Evolutionary conservation across 1,140 invertebrate genomes (phyloP), one percentile per base, ranked within the genome.

Genomic region (Hormaphis cornu): DNA sequence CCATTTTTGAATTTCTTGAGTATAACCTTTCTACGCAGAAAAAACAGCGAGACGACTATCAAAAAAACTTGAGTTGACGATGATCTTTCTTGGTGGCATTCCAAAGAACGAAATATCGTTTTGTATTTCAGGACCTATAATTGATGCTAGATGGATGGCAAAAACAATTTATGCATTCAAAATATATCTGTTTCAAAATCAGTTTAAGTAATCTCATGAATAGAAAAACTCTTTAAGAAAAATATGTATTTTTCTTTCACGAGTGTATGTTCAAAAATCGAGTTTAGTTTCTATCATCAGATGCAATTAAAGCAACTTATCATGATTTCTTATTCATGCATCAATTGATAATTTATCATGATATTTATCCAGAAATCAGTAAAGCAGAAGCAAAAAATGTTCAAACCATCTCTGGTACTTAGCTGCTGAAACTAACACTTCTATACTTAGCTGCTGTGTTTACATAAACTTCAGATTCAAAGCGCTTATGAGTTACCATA

Each of bases 41-140:
- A 46, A 63, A 70, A 69, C 74, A 71, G 10, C 66, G 74, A 70
- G 69, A 73, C 61, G 77, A 80, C 72, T 79, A 80, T 70, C 72
- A 74, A 22, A 76, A 79, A 75, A 63, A 80, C 28, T 69, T 6
- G 40, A 44, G 40, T 44, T 44, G 14, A 20, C 24, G 7, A 42
- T 66, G 59, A 44, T 66, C 24, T 66, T 66, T 66, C 20, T 66
- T 35, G 37, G 37, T 16, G 40, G 40, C 4, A 14, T 44, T 44
- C 40, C 40, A 14, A 44, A 44, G 40, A 44, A 44, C 16, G 12
- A 14, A 14, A 44, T 44, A 44, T 33, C 30, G 40, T 44, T 44
- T 44, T 14, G n/a, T 44, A 44, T 44, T 8, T 14, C 40, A 44
- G 40, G 40, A 44, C 6, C 40, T 44, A 14, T 44, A 44, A 44